These are phyloP conservation scores for Helicolenus hilgendorfi DNA, from an alignment of 2,797 vertebrate genomes.

Conservation along the genomic window DNA sequence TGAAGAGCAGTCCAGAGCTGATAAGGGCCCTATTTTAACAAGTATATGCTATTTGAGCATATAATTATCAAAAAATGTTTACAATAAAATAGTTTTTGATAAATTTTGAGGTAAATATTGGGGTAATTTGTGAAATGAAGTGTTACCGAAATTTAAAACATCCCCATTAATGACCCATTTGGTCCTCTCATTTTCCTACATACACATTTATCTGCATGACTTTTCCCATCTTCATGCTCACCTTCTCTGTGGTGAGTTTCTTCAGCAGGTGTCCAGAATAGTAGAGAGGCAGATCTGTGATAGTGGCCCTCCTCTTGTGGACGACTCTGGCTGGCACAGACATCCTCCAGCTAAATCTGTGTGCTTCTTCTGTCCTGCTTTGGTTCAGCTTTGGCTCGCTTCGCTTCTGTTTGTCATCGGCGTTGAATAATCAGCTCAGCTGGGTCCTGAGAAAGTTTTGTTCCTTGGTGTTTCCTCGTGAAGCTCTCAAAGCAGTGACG, in stretches of 20 bases:
- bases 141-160: neutral
- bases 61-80: no score
- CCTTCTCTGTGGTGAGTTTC: conserved; percentile 67
- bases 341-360: conserved; percentile 25
- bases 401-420: neutral
- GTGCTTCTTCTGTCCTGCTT: neutral
- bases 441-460: neutral
- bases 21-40: no score
- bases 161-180: neutral
- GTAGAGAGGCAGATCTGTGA: conserved; percentile 80
- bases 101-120: no score
- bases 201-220: neutral
- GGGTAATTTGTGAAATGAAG: no score
- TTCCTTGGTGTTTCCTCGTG: neutral
- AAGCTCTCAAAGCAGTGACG: neutral
- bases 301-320: conserved; percentile 58
- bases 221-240: conserved; percentile 3
- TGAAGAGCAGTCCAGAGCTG: no score
- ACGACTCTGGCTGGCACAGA: conserved; percentile 28
- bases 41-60: no score
- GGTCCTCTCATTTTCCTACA: neutral
- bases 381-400: neutral
- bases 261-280: conserved; percentile 69
- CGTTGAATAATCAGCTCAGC: neutral
- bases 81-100: accelerated